Percentiles rank a stretch among this genome's conserved stretches.
These are phyloP conservation scores for Eupithecia pulchellata DNA, from an alignment of 2,888 invertebrate species.

Conservation along the genomic window DNA sequence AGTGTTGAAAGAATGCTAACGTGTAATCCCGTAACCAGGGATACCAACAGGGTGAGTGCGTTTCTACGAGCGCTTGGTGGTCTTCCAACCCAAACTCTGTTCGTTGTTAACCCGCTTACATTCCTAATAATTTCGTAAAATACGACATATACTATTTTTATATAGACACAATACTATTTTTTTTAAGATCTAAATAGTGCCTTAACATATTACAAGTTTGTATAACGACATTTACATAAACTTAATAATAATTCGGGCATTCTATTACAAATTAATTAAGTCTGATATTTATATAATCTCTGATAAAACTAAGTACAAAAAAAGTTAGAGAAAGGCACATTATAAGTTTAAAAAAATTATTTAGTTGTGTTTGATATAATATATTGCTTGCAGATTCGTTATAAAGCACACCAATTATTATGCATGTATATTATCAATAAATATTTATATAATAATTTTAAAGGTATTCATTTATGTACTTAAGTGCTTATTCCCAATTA, in stretches of 20 bases:
- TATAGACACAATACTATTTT: background rate
- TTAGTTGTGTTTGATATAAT: background rate
- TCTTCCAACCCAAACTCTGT: background rate
- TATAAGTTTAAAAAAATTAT: background rate
- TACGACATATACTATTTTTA: background rate
- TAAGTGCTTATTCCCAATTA: background rate
- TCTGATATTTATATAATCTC: constrained; percentile 4
- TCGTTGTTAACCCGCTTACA: background rate
- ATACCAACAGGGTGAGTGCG: background rate
- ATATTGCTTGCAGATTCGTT: background rate
- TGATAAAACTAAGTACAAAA: background rate
- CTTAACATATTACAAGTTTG: background rate
- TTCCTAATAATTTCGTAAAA: background rate
- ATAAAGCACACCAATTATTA: background rate
- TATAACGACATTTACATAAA: background rate
- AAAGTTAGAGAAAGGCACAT: too few relatives aligned
- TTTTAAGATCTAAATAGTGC: background rate
- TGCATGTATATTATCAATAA: background rate
- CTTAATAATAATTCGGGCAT: background rate
- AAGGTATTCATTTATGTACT: constrained; percentile 1
- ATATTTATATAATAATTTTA: background rate
- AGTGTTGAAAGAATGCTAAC: background rate
- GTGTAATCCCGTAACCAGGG: background rate
- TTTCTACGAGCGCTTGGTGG: background rate
- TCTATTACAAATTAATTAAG: background rate